phyloP scores from a whole-genome alignment of 2,888 invertebrate species.

The Cephus sareptanus region DNA sequence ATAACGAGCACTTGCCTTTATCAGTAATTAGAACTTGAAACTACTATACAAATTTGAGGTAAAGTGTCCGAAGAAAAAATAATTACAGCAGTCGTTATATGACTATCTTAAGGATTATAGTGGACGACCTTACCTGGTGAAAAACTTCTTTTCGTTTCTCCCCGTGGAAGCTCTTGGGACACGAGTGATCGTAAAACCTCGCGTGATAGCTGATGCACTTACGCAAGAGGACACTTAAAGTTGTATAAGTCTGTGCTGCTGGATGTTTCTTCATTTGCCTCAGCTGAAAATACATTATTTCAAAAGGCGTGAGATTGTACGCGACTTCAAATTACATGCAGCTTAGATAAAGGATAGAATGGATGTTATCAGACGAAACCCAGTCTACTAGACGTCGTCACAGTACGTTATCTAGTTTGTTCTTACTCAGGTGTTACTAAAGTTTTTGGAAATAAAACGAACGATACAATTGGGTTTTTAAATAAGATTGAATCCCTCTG shows the following conservation, averaged over 20 bases:
- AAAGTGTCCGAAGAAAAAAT: background rate
- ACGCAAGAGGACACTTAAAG: background rate
- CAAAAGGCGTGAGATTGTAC: too few relatives aligned
- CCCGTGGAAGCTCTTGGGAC: background rate
- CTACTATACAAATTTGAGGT: background rate
- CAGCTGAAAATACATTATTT: too few relatives aligned
- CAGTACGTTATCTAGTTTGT: background rate
- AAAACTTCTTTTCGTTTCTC: background rate
- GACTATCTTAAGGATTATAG: background rate
- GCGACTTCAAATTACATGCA: background rate
- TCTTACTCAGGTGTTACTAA: background rate
- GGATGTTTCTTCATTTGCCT: background rate
- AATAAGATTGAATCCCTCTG: background rate
- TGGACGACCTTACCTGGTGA: background rate
- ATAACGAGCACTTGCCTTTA: background rate
- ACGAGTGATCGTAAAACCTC: background rate
- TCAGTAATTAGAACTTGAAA: background rate
- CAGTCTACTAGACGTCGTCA: background rate
- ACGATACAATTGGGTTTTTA: background rate
- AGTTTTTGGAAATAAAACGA: background rate
- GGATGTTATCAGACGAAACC: background rate
- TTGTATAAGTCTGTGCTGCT: background rate
- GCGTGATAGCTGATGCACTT: background rate
- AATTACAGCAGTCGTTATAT: background rate
- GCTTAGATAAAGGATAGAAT: background rate